Conservation (phyloP, 2,888 invertebrate genomes). For the Trichogramma dendrolimi region DNA sequence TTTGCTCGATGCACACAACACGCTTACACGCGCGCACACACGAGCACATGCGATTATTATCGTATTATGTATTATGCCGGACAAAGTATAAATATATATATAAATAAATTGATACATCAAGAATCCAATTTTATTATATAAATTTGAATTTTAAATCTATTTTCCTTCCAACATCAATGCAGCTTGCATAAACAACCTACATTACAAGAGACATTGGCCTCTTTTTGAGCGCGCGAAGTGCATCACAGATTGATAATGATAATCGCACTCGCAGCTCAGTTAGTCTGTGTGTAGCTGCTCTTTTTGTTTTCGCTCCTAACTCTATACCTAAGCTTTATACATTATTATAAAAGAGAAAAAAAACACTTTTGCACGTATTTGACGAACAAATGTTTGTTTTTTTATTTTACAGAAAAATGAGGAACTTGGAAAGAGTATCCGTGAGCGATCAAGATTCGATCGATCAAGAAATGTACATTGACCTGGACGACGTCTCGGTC, state of each 20-base stretch:
- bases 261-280: neutral
- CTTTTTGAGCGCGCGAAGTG: neutral
- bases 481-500: conserved; percentile 51
- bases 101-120: too few species aligned
- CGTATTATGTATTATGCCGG: neutral
- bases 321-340: neutral
- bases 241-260: conserved; percentile 2
- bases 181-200: too few species aligned
- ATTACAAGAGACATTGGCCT: too few species aligned
- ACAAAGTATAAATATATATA: neutral
- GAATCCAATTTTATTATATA: too few species aligned
- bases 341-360: too few species aligned
- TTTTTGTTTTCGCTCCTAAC: neutral
- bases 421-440: conserved; percentile 50
- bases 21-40: neutral
- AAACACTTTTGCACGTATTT: neutral
- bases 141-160: too few species aligned
- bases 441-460: conserved; percentile 50
- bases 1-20: neutral
- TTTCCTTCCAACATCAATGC: too few species aligned
- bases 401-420: conserved; percentile 44
- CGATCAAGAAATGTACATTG: conserved; percentile 52
- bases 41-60: neutral
- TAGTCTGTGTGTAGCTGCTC: neutral
- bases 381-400: neutral